These are phyloP conservation scores for Alosa sapidissima DNA, from an alignment of 2,797 vertebrate species.

Conservation along the genomic window DNA sequence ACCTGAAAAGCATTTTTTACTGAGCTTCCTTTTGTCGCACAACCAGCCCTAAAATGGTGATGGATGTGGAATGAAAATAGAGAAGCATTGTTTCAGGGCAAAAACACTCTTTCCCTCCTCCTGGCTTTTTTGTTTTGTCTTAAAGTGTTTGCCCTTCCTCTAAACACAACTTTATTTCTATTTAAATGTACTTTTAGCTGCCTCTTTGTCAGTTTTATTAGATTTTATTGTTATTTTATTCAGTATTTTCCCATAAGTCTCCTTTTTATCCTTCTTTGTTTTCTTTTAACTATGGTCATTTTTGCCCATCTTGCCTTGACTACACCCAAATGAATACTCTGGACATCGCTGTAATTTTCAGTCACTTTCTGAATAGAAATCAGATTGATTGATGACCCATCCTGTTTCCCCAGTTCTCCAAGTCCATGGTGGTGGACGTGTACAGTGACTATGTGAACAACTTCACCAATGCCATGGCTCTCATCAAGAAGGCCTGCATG, in stretches of 20 bases:
- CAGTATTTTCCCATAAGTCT: too few relatives aligned
- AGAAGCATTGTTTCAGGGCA: background rate
- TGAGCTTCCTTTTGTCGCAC: background rate
- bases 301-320: too few relatives aligned
- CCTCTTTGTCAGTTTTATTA: too few relatives aligned
- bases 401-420: constrained; percentile 82
- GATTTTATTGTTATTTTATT: too few relatives aligned
- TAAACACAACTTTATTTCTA: too few relatives aligned
- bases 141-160: background rate
- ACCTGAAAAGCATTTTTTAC: background rate
- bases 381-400: background rate
- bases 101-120: background rate
- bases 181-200: too few relatives aligned
- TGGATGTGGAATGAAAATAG: background rate
- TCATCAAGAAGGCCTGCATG: constrained; percentile 94
- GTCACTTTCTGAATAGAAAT: background rate
- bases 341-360: too few relatives aligned
- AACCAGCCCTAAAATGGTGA: background rate
- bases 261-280: too few relatives aligned
- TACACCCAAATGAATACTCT: too few relatives aligned
- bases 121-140: background rate
- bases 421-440: constrained; percentile 94
- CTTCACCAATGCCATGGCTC: constrained; percentile 92
- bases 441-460: constrained; percentile 98
- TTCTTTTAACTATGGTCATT: too few relatives aligned